Conservation (phyloP, 37 sponge, comb jelly and placozoan species). For the Aphrocallistes beatrix region DNA sequence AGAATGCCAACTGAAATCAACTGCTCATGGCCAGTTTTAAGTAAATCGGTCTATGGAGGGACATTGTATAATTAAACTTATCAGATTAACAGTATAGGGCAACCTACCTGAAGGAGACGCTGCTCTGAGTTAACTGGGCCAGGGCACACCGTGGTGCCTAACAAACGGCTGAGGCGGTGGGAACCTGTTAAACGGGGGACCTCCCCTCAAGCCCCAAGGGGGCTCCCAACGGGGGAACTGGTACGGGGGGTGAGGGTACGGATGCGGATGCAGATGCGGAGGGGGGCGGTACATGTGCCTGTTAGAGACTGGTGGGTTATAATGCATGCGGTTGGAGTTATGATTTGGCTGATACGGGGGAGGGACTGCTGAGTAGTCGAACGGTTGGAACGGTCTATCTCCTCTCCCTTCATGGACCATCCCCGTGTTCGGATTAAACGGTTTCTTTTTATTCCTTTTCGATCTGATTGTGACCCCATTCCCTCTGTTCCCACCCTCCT, state of each 20-base stretch:
- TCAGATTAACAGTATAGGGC: too few species aligned
- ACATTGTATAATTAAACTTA: too few species aligned
- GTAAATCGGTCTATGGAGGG: too few species aligned
- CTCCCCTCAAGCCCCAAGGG: too few species aligned
- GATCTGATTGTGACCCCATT: background rate
- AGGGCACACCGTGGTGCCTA: slow-evolving; percentile 8
- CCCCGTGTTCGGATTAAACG: too few species aligned
- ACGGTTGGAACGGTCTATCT: background rate
- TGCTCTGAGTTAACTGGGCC: slow-evolving; percentile 5
- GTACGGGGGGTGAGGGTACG: background rate
- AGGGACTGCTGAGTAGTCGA: background rate
- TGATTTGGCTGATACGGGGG: background rate
- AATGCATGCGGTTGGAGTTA: background rate
- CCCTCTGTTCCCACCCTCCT: background rate
- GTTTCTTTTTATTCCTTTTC: background rate
- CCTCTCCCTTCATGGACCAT: too few species aligned
- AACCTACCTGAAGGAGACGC: slow-evolving; percentile 17
- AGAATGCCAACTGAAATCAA: too few species aligned
- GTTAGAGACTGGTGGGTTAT: background rate
- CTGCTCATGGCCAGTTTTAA: too few species aligned
- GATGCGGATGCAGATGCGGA: background rate
- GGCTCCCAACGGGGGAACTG: too few species aligned
- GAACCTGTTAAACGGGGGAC: background rate
- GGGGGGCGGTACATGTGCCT: background rate
- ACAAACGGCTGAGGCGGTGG: slow-evolving; percentile 13